Conservation (phyloP, 2,797 vertebrate genomes). For the Acrossocheilus wenchowensis region DNA sequence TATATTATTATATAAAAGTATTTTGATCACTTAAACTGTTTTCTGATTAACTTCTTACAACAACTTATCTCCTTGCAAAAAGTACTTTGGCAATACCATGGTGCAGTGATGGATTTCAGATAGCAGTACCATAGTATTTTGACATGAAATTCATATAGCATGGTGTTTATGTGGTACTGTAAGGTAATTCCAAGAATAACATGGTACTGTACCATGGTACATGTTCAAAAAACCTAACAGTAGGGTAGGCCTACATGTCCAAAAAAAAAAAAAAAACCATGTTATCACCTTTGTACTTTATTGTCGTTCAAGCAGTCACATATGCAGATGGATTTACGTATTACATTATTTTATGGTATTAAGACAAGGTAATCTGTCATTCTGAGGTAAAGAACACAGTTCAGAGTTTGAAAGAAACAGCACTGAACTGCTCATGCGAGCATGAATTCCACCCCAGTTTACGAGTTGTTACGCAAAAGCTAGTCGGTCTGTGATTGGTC, state of each 20-base stretch:
- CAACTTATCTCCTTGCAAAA: neutral
- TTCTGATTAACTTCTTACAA: neutral
- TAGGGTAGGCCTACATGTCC: neutral
- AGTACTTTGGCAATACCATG: neutral
- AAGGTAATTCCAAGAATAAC: neutral
- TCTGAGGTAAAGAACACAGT: neutral
- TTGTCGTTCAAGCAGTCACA: neutral
- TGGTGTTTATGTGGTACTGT: neutral
- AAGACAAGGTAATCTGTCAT: neutral
- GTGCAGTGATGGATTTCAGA: neutral
- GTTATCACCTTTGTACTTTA: neutral
- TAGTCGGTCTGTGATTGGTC: constrained; percentile 72
- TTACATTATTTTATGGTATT: neutral
- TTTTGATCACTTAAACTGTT: neutral
- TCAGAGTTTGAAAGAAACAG: constrained; percentile 4
- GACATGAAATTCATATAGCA: neutral
- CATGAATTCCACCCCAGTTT: constrained; percentile 8
- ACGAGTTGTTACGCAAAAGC: constrained; percentile 70
- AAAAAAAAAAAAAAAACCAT: neutral
- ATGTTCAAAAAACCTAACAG: neutral
- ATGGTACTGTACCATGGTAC: neutral
- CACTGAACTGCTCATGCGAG: neutral
- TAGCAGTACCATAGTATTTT: neutral
- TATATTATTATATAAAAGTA: neutral
- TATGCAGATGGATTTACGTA: neutral